These are phyloP conservation scores for Cryptus armator DNA, from an alignment of 2,888 invertebrate species.

Conservation along the genomic window DNA sequence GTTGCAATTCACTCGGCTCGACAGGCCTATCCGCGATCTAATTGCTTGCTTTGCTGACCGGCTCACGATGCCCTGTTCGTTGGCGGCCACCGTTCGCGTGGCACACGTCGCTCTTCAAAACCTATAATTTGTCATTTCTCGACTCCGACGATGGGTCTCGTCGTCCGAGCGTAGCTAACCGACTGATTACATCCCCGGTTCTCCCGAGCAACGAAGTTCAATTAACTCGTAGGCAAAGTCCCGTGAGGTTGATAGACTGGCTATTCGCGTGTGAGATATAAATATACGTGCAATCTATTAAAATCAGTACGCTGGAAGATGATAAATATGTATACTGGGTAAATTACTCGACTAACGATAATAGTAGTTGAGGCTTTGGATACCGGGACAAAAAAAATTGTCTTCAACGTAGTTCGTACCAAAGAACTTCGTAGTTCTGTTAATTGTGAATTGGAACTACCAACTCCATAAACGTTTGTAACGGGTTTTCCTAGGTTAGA, in stretches of 20 bases:
- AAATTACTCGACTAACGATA: neutral
- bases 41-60: slow-evolving; percentile 40
- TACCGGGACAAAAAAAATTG: too few relatives aligned
- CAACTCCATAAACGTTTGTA: neutral
- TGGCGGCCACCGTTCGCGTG: slow-evolving; percentile 15
- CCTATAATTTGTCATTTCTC: slow-evolving; percentile 56
- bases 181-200: slow-evolving; percentile 34
- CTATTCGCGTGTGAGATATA: neutral
- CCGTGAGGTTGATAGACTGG: slow-evolving; percentile 28
- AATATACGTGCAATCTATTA: slow-evolving; percentile 3
- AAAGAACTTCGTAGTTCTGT: too few relatives aligned
- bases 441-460: neutral
- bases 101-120: slow-evolving; percentile 29
- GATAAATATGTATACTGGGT: neutral
- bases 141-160: slow-evolving; percentile 17
- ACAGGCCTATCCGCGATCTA: slow-evolving; percentile 36
- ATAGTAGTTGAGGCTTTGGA: neutral
- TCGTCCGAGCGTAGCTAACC: slow-evolving; percentile 16
- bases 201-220: slow-evolving; percentile 11
- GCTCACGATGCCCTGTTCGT: slow-evolving; percentile 14
- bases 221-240: slow-evolving; percentile 32
- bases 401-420: too few relatives aligned
- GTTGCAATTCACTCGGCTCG: slow-evolving; percentile 44
- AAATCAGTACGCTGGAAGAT: neutral
- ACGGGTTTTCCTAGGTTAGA: neutral